These are phyloP conservation scores for Alentia gelatinosa DNA, from an alignment of 2,888 invertebrate genomes.

Conservation along the genomic window DNA sequence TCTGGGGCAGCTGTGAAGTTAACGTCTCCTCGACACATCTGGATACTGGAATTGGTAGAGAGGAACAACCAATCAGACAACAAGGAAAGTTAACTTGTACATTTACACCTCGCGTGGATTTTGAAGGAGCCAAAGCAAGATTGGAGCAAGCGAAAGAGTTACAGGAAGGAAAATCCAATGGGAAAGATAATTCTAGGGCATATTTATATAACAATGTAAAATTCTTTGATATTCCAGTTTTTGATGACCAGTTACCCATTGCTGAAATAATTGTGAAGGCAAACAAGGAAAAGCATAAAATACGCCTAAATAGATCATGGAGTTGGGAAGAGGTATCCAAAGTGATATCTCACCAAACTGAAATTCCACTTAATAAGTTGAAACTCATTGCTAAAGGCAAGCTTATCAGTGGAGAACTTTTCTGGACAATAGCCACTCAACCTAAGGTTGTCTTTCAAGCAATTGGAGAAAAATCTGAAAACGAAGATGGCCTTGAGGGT, in stretches of 20 bases:
- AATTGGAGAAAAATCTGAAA: slow-evolving; percentile 71
- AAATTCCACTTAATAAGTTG: slow-evolving; percentile 71
- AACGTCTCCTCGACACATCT: neutral
- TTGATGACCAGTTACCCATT: slow-evolving; percentile 60
- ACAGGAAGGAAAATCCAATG: neutral
- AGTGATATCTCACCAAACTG: slow-evolving; percentile 65
- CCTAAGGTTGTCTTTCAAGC: slow-evolving; percentile 71
- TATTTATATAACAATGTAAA: slow-evolving; percentile 57
- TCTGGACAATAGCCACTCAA: slow-evolving; percentile 22
- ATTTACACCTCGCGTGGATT: neutral
- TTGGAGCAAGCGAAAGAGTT: neutral
- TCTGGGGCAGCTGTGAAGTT: neutral
- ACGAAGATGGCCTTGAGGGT: slow-evolving; percentile 68
- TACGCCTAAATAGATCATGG: slow-evolving; percentile 69
- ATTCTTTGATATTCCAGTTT: slow-evolving; percentile 66
- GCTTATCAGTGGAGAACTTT: slow-evolving; percentile 35
- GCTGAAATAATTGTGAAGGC: slow-evolving; percentile 68
- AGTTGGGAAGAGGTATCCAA: slow-evolving; percentile 68
- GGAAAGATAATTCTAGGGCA: neutral
- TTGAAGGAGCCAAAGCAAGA: neutral
- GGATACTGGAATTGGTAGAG: neutral
- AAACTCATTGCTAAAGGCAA: slow-evolving; percentile 75
- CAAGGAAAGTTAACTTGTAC: neutral
- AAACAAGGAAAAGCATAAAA: slow-evolving; percentile 69
- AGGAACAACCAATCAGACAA: neutral